Evolutionary conservation across 2,888 invertebrate genomes (phyloP), one percentile per base, ranked within the genome.

Genomic region (Anthophora plumipes): DNA sequence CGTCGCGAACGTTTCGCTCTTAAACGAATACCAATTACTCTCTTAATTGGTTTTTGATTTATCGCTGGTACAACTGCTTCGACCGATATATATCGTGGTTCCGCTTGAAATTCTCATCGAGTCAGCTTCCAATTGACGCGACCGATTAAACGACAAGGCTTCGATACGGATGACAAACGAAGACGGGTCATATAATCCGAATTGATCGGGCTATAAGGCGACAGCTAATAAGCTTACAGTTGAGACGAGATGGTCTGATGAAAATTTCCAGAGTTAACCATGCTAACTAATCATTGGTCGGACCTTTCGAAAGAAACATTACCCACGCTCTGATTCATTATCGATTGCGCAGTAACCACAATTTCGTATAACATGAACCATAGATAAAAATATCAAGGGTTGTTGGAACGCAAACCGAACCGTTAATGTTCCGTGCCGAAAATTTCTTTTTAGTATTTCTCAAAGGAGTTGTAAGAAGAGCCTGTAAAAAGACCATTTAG

Each of bases 371-470:
- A 9, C 8, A 20, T 8, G 12, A 11, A 59, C 46, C 6, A 12
- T 31, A 74, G 71, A 76, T 82, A 72, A 80, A 84, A 85, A 75
- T 82, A 84, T 82, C n/a, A n/a, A n/a, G n/a, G n/a, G n/a, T n/a
- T n/a, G n/a, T n/a, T n/a, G n/a, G n/a, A n/a, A n/a, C n/a, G n/a
- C n/a, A n/a, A n/a, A n/a, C 46, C 17, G 17, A 14, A 9, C 50
- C 39, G 4, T 25, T 52, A 76, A 57, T 41, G 57, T 72, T 75
- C 61, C 55, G 60, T 55, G 55, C 11, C 25, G 25, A 46, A n/a
- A n/a, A n/a, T n/a, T n/a, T n/a, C n/a, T n/a, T n/a, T n/a, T n/a
- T n/a, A n/a, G n/a, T n/a, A n/a, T n/a, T n/a, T n/a, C n/a, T n/a
- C n/a, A n/a, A n/a, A n/a, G n/a, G n/a, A n/a, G n/a, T n/a, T n/a